Conservation (phyloP, 2,888 invertebrate species). For the Hirtodrosophila confusa region DNA sequence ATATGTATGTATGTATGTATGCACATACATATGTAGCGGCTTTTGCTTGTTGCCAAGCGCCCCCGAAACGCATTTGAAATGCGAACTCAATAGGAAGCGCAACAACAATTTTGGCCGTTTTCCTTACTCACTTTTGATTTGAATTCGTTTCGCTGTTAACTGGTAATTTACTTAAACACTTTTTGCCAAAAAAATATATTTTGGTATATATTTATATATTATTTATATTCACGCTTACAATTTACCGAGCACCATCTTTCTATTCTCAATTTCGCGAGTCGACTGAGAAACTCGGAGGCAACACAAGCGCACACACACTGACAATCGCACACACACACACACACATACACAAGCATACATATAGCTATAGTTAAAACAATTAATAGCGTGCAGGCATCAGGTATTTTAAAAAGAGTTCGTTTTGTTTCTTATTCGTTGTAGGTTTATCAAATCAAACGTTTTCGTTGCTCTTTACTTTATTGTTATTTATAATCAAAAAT, state of each 20-base stretch:
- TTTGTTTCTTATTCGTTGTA: slow-evolving; percentile 33
- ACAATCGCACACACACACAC: slow-evolving; percentile 20
- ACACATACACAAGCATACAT: slow-evolving; percentile 46
- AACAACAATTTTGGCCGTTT: slow-evolving; percentile 24
- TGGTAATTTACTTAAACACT: slow-evolving; percentile 33
- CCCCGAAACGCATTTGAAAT: slow-evolving; percentile 69
- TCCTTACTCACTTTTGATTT: slow-evolving; percentile 64
- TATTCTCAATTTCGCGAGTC: slow-evolving; percentile 75
- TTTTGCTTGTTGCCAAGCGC: slow-evolving; percentile 78
- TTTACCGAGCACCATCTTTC: slow-evolving; percentile 72
- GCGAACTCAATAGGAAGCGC: slow-evolving; percentile 34
- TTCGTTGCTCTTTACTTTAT: slow-evolving; percentile 27
- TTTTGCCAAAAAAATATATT: slow-evolving; percentile 27
- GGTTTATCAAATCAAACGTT: slow-evolving; percentile 10
- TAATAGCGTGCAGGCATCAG: slow-evolving; percentile 53
- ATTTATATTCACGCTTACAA: slow-evolving; percentile 67
- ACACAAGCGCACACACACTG: slow-evolving; percentile 37
- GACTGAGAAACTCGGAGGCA: slow-evolving; percentile 63
- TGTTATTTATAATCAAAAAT: slow-evolving; percentile 52
- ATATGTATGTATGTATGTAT: slow-evolving; percentile 16
- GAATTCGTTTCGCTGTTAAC: slow-evolving; percentile 28
- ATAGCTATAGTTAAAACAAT: slow-evolving; percentile 69
- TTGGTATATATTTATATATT: slow-evolving; percentile 40
- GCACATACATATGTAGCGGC: slow-evolving; percentile 36
- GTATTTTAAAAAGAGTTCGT: slow-evolving; percentile 31